Evolutionary conservation across 2,113 vertebrate genomes (phyloP).

Genomic region (Clupea harengus): DNA sequence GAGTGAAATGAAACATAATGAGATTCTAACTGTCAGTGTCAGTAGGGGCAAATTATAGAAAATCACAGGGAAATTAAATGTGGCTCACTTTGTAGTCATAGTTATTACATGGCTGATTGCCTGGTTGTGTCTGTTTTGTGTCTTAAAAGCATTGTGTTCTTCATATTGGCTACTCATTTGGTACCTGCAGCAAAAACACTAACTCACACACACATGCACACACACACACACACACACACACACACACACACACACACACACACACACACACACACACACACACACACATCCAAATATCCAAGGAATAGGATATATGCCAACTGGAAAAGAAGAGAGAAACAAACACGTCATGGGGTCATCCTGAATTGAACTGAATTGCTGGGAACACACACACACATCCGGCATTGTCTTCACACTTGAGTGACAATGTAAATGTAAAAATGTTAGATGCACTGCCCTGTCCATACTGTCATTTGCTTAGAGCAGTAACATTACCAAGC

Average conservation of each 20-base stretch:
- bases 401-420: neutral
- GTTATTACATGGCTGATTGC: slow-evolving; percentile 26
- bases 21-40: slow-evolving; percentile 37
- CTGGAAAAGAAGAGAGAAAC: too few relatives aligned
- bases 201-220: too few relatives aligned
- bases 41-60: slow-evolving; percentile 40
- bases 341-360: too few relatives aligned
- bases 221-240: too few relatives aligned
- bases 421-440: neutral
- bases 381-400: neutral
- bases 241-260: neutral
- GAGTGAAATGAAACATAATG: slow-evolving; percentile 40
- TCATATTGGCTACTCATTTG: too few relatives aligned
- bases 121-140: slow-evolving; percentile 46
- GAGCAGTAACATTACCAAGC: too few relatives aligned
- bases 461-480: too few relatives aligned
- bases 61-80: slow-evolving; percentile 33
- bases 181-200: too few relatives aligned
- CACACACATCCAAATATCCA: neutral
- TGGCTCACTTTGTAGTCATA: slow-evolving; percentile 23
- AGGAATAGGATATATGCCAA: neutral
- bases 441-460: neutral
- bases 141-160: neutral
- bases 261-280: neutral
- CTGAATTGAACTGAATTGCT: too few relatives aligned